Base-by-base conservation (phyloP, 2,888 invertebrate species). In the Thera britannica region DNA sequence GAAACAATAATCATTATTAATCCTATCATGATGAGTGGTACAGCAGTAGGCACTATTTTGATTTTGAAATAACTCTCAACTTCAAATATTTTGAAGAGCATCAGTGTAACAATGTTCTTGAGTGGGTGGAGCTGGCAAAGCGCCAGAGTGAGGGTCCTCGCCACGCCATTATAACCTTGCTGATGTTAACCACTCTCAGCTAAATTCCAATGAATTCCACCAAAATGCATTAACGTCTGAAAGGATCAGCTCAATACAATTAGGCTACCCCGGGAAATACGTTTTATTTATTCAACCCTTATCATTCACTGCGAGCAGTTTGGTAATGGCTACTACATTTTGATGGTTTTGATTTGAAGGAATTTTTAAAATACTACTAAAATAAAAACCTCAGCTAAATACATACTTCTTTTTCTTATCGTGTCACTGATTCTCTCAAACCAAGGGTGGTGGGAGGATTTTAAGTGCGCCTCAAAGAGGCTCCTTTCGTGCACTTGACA, bases 41-140 rank as follows among this genome's bases (percentile, higher is more conserved):
- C 23, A 23, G 23, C 23, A 23, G 23, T 23, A 23, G 23, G 23
- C 23, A 23, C 23, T 23, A 23, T 23, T 23, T 23, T 23, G 23
- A 23, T 23, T 23, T 23, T 23, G 23, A 23, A 23, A 23, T 23
- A 23, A 23, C 23, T 23, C 23, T 23, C 23, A 85, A 75, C 73
- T 69, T 77, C 77, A 77, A 79, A 77, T 81, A 77, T 80, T 79
- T 76, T 72, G 71, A 70, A 79, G 75, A 79, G 79, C 77, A 83
- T 81, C 77, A 79, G 69, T 79, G 79, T 79, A 77, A 82, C 79
- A 79, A 77, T 79, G 81, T 79, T 76, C 75, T 72, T 68, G 68
- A 82, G 77, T 80, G 82, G 77, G 77, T 80, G 79, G 70, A 68
- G 67, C 75, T 89, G 89, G 88, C 85, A 55, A 8, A 34, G 23